Conservation (phyloP, 2,113 vertebrate genomes). For the Myiozetetes cayanensis region DNA sequence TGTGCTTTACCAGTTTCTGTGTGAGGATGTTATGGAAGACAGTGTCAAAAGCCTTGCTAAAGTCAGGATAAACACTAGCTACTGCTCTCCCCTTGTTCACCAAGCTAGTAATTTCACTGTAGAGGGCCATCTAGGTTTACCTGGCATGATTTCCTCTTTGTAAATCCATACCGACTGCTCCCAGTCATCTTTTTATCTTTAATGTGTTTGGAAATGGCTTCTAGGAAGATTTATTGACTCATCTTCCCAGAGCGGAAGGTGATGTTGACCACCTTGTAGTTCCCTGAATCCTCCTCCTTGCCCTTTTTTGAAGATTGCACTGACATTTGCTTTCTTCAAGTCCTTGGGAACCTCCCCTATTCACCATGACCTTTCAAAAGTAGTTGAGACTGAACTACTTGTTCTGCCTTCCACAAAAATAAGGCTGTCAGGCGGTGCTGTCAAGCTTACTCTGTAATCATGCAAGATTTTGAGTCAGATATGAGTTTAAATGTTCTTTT, state of each 20-base stretch:
- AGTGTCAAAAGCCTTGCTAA: neutral
- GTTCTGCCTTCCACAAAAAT: neutral
- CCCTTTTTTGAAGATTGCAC: neutral
- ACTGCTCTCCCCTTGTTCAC: neutral
- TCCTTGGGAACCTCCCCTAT: neutral
- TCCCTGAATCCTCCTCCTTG: neutral
- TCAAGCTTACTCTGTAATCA: neutral
- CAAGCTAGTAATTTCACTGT: neutral
- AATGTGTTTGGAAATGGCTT: neutral
- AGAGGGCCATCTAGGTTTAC: neutral
- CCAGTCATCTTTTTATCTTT: neutral
- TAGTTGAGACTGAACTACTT: neutral
- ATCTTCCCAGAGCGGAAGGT: neutral
- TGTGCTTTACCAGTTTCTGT: neutral
- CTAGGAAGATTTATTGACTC: neutral
- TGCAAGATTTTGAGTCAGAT: neutral
- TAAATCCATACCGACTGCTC: neutral
- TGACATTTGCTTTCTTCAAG: slow-evolving; percentile 21
- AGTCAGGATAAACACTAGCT: neutral
- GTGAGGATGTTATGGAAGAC: neutral
- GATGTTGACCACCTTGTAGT: neutral
- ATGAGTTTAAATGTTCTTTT: neutral
- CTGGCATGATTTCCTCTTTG: neutral
- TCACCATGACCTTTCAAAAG: neutral
- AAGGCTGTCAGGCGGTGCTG: neutral